Base-by-base conservation (phyloP, 1,140 invertebrate genomes). In the Bombus haemorrhoidalis region DNA sequence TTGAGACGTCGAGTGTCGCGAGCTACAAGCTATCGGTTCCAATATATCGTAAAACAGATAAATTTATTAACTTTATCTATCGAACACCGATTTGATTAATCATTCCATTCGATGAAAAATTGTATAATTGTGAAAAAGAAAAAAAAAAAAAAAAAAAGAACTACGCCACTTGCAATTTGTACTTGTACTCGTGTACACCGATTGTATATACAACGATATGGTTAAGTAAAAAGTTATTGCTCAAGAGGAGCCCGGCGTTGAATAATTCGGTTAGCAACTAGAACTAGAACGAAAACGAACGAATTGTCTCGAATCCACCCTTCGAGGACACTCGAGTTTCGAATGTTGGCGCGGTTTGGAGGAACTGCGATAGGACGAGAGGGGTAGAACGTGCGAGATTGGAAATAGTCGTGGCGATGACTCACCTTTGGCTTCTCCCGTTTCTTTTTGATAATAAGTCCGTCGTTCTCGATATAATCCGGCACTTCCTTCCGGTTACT, bases 381-480 rank as follows among this genome's bases (percentile, higher is more conserved):
- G 25, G 15, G 15, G n/a, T n/a, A n/a, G 5, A 53, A 22, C 10
- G n/a, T 43, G 41, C 3, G 28, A 57, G 57, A 80, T 82, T n/a
- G 18, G 66, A 47, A 25, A 5, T 1, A 62, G 25, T n/a, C 12
- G 12, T 32, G 81, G 43, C 39, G 32, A 32, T 81, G 64, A 94
- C 96, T 96, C 92, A 98, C 97, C 96, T 97, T 97, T 86, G 96
- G 96, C 89, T 96, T 96, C 91, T 97, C 96, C 81, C 96, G 94
- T 91, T 96, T 96, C 92, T 96, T 96, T 88, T 96, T 96, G 81
- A 97, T 96, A 80, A 97, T 96, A 89, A 97, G 95, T 81, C 97
- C 98, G 95, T 98, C 98, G 95, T 98, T 98, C 94, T 98, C 97
- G 93, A 98, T 98, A 95, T 98, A 98, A 96, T 98, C 97, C 73